These are phyloP conservation scores for Vanessa tameamea DNA, from an alignment of 1,140 invertebrate genomes.

Conservation along the genomic window DNA sequence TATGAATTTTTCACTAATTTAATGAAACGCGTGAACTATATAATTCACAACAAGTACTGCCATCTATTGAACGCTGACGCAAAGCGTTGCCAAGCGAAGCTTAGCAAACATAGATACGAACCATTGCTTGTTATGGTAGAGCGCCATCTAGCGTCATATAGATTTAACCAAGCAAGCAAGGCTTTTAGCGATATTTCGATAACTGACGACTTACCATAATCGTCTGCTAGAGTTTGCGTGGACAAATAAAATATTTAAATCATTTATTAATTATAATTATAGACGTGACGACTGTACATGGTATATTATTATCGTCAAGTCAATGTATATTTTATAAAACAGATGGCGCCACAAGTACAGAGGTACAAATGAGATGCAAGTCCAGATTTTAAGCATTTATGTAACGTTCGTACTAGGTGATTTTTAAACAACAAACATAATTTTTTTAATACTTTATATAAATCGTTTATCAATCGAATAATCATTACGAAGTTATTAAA, in stretches of 20 bases:
- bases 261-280: conserved; percentile 26
- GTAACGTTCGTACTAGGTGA: neutral
- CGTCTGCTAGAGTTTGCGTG: conserved; percentile 70
- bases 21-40: conserved; percentile 4
- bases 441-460: too few species aligned
- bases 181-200: conserved; percentile 46
- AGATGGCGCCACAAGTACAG: conserved; percentile 30
- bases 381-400: too few species aligned
- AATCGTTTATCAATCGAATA: too few species aligned
- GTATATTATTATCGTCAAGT: neutral
- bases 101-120: conserved; percentile 42
- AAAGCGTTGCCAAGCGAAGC: conserved; percentile 48
- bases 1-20: conserved; percentile 5
- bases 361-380: neutral
- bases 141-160: conserved; percentile 55
- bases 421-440: neutral
- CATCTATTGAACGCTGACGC: conserved; percentile 43
- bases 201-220: conserved; percentile 71
- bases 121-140: conserved; percentile 30
- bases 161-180: conserved; percentile 60
- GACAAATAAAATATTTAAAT: conserved; percentile 62
- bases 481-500: neutral
- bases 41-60: conserved; percentile 34
- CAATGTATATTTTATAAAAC: conserved; percentile 3
- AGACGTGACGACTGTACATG: conserved; percentile 7